Evolutionary conservation across 92 coral and sea anemone species (phyloP).

Genomic region (Epizoanthus rinbou): DNA sequence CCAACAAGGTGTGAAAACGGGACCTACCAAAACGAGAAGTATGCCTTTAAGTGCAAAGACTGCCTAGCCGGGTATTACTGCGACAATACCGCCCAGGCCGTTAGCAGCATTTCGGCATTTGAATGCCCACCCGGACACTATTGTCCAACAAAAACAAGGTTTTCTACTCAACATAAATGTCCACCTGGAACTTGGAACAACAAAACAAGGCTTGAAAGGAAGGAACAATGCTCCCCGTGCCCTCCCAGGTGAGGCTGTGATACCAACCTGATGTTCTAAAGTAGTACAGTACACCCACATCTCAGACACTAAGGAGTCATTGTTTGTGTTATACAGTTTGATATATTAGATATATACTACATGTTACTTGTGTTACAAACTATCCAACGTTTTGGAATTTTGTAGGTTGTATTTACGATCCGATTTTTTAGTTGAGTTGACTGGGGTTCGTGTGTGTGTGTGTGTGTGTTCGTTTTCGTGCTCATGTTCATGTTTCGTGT

Average conservation of each 20-base stretch:
- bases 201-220: constrained; percentile 69
- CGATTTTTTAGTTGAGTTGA: too few species aligned
- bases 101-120: constrained; percentile 63
- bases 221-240: constrained; percentile 78
- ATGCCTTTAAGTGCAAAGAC: constrained; percentile 65
- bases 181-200: constrained; percentile 96
- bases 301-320: too few species aligned
- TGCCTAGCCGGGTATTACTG: constrained; percentile 90
- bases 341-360: too few species aligned
- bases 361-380: too few species aligned
- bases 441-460: too few species aligned
- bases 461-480: too few species aligned
- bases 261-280: too few species aligned
- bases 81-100: constrained; percentile 79
- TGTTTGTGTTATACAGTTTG: too few species aligned
- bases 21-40: constrained; percentile 78
- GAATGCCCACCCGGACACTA: constrained; percentile 88
- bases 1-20: constrained; percentile 89
- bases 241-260: constrained; percentile 79
- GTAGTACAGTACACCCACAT: too few species aligned
- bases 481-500: too few species aligned
- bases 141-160: constrained; percentile 76
- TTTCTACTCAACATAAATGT: constrained; percentile 85
- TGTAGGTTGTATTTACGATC: too few species aligned
- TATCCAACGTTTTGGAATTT: too few species aligned